phyloP scores from a whole-genome alignment of 2,797 vertebrate genomes.

The Leptoclinus maculatus region DNA sequence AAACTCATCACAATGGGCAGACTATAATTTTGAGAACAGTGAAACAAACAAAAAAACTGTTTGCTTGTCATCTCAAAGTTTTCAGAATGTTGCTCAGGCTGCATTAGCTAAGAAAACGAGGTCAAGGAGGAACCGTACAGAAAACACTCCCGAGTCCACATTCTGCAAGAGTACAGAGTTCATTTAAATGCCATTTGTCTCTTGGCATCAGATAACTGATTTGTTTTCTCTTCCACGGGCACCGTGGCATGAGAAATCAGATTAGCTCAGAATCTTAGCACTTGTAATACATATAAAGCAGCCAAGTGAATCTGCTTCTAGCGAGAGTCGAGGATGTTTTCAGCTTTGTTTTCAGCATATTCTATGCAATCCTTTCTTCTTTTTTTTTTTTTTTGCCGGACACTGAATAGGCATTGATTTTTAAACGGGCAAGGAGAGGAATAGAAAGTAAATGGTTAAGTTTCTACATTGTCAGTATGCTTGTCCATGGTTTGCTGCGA shows the following conservation, averaged over 20 bases:
- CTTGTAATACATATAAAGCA: slow-evolving; percentile 55
- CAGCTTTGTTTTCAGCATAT: slow-evolving; percentile 18
- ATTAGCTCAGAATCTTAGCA: slow-evolving; percentile 61
- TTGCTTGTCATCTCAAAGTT: slow-evolving; percentile 14
- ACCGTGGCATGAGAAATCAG: slow-evolving; percentile 52
- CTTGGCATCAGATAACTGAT: slow-evolving; percentile 58
- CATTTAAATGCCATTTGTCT: slow-evolving; percentile 50
- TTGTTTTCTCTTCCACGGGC: slow-evolving; percentile 56
- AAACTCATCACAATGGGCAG: slow-evolving; percentile 6
- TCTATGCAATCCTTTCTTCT: slow-evolving; percentile 25
- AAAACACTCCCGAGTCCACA: slow-evolving; percentile 24
- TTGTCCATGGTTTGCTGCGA: slow-evolving; percentile 37
- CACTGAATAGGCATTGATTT: slow-evolving; percentile 62
- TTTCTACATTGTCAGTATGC: slow-evolving; percentile 58
- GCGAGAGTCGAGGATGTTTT: slow-evolving; percentile 29
- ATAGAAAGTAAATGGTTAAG: slow-evolving; percentile 46
- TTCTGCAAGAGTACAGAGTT: slow-evolving; percentile 28
- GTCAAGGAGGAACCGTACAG: not conserved
- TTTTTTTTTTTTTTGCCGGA: slow-evolving; percentile 3
- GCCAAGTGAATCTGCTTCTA: slow-evolving; percentile 54
- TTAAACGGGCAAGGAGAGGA: slow-evolving; percentile 42
- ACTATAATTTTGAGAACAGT: slow-evolving; percentile 19
- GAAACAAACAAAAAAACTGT: not conserved
- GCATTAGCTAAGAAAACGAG: slow-evolving; percentile 27
- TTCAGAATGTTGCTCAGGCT: slow-evolving; percentile 17